Percentiles rank a stretch among this genome's conserved stretches.
Evolutionary conservation across 1,140 invertebrate genomes (phyloP).

Genomic region (Trichonephila clavipes): DNA sequence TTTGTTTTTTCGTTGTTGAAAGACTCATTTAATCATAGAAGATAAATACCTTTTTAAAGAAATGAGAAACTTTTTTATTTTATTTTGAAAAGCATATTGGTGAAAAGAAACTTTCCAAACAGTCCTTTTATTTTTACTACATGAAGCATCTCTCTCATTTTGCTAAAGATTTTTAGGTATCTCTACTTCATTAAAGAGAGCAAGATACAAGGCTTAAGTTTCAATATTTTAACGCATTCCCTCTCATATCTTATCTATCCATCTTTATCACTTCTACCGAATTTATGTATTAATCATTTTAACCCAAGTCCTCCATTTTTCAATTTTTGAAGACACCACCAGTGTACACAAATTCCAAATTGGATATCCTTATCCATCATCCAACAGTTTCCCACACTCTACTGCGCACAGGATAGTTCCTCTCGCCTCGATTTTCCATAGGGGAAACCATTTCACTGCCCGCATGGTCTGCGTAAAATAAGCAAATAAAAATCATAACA

Average conservation of each 20-base stretch:
- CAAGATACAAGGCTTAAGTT: neutral
- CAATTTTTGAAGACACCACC: neutral
- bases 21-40: too few species aligned
- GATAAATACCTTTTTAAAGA: too few species aligned
- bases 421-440: neutral
- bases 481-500: conserved; percentile 36
- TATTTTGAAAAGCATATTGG: too few species aligned
- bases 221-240: neutral
- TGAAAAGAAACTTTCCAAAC: too few species aligned
- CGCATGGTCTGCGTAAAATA: conserved; percentile 12
- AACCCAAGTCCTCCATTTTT: neutral
- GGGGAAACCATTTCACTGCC: neutral
- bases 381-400: neutral
- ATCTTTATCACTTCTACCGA: neutral
- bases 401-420: neutral
- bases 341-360: neutral
- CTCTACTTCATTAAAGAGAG: too few species aligned
- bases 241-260: neutral
- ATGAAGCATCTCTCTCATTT: too few species aligned
- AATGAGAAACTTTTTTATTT: too few species aligned
- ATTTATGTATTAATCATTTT: neutral
- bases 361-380: neutral
- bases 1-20: too few species aligned
- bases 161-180: too few species aligned
- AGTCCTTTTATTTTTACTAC: too few species aligned